These are phyloP conservation scores for Charanyca ferruginea DNA, from an alignment of 2,888 invertebrate species.

Conservation along the genomic window DNA sequence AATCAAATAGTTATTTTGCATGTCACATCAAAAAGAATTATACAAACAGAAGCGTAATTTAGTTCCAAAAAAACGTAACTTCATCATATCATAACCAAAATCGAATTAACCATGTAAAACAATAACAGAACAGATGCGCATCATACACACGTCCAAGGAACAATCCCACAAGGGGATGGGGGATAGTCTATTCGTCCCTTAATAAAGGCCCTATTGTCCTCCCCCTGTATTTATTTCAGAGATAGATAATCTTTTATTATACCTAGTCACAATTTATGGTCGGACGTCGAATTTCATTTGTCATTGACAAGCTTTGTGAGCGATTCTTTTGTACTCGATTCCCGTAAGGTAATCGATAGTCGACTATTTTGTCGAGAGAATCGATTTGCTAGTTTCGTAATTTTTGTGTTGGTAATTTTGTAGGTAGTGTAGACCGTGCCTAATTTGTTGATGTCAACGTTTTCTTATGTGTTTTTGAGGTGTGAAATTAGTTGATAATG, in stretches of 20 bases:
- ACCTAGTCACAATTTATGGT: constrained; percentile 86
- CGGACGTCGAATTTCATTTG: constrained; percentile 86
- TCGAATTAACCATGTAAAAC: constrained; percentile 50
- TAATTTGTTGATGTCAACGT: constrained; percentile 20
- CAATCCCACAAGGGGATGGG: constrained; percentile 58
- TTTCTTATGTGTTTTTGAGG: constrained; percentile 4
- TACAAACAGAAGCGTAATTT: constrained; percentile 1
- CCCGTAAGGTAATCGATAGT: constrained; percentile 60
- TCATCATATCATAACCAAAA: constrained; percentile 21
- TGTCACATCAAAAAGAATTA: neutral
- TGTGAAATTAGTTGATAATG: constrained; percentile 31
- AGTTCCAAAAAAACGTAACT: constrained; percentile 9
- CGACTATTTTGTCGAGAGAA: constrained; percentile 48
- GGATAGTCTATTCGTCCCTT: constrained; percentile 74
- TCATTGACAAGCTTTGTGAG: constrained; percentile 75
- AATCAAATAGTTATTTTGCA: neutral
- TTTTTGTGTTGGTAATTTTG: constrained; percentile 27
- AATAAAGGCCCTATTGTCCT: constrained; percentile 87
- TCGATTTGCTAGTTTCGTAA: constrained; percentile 52
- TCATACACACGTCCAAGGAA: constrained; percentile 47
- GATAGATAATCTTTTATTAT: constrained; percentile 89
- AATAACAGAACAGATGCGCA: constrained; percentile 67
- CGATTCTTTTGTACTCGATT: constrained; percentile 62
- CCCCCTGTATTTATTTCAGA: constrained; percentile 87
- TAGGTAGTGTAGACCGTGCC: constrained; percentile 19